Base-by-base conservation (phyloP, 2,888 invertebrate species). In the Drosophila barbarae region DNA sequence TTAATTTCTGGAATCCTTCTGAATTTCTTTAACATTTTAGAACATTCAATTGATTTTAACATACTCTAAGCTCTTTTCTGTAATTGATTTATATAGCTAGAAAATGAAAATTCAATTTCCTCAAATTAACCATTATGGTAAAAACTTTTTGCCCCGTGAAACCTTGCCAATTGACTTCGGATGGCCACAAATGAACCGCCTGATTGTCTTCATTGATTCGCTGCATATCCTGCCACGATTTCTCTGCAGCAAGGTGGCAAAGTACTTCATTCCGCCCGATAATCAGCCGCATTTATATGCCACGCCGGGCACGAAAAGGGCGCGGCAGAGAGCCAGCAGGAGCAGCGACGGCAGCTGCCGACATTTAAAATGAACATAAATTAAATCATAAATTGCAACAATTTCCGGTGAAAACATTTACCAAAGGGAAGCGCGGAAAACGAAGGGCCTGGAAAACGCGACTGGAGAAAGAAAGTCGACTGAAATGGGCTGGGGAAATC, bases 361-460 rank as follows among this genome's bases (percentile, higher is more conserved):
- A 55, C 61, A 57, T 81, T 81, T 79, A 76, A 78, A 78, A 71
- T 53, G 76, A 77, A 78, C 81, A 81, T 84, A 82, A 81, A 81
- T 81, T 84, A 77, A 81, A 81, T 84, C 82, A 81, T 79, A 84
- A 84, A 81, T 84, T 81, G 79, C 77, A 74, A 71, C 74, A 79
- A 79, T 84, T 84, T 82, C 84, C 80, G 78, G 61, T 55, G 50
- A 69, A 76, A 77, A 69, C 63, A 70, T 72, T 66, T 66, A 64
- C 57, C 35, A 50, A 53, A 41, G 44, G 26, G 36, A 56, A 59
- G 52, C 47, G 54, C 57, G 63, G 47, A 47, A 38, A 41, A 42
- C 51, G 35, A 28, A n/a, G 15, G 51, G 52, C 36, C 28, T 12
- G 35, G 12, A 8, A 21, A 23, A 13, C n/a, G 49, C 47, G 42